These are phyloP conservation scores for Centroberyx gerrardi DNA, from an alignment of 2,797 vertebrate genomes.

Conservation along the genomic window DNA sequence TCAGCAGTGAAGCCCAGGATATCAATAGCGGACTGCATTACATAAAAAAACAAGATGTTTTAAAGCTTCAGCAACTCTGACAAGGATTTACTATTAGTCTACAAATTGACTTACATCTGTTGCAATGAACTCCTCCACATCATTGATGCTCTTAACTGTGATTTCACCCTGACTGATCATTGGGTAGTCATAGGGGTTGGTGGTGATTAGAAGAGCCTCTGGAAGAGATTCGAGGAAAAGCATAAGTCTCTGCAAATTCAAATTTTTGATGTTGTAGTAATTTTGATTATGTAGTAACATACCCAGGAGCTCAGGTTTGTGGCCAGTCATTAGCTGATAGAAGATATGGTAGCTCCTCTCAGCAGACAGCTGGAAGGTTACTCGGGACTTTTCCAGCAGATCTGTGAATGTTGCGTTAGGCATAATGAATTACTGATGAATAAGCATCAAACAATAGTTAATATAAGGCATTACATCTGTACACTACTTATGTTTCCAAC, in stretches of 20 bases:
- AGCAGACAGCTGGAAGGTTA: conserved; percentile 91
- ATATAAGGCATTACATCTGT: not conserved
- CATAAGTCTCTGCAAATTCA: not conserved
- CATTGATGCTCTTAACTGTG: conserved; percentile 90
- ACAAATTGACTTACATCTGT: conserved; percentile 87
- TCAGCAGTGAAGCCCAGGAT: conserved; percentile 88
- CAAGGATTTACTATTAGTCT: no score
- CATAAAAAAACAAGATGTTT: no score
- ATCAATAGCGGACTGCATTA: conserved; percentile 85
- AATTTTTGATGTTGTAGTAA: not conserved
- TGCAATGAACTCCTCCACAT: conserved; percentile 90
- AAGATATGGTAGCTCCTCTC: conserved; percentile 94
- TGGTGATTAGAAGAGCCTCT: conserved; percentile 92
- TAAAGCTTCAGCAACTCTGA: no score
- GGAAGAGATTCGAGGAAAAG: conserved; percentile 17
- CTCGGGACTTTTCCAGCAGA: conserved; percentile 92
- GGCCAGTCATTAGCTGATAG: conserved; percentile 92
- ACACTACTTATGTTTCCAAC: not conserved
- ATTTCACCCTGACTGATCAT: conserved; percentile 92
- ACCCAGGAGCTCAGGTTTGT: conserved; percentile 88
- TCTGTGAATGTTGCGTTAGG: conserved; percentile 65
- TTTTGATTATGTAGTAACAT: not conserved
- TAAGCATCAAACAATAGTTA: not conserved
- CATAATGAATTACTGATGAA: no score
- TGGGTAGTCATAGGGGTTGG: conserved; percentile 91